Evolutionary conservation across 2,797 vertebrate species (phyloP), one percentile per base, ranked within the genome.

Genomic region (Gallinago stenura): DNA sequence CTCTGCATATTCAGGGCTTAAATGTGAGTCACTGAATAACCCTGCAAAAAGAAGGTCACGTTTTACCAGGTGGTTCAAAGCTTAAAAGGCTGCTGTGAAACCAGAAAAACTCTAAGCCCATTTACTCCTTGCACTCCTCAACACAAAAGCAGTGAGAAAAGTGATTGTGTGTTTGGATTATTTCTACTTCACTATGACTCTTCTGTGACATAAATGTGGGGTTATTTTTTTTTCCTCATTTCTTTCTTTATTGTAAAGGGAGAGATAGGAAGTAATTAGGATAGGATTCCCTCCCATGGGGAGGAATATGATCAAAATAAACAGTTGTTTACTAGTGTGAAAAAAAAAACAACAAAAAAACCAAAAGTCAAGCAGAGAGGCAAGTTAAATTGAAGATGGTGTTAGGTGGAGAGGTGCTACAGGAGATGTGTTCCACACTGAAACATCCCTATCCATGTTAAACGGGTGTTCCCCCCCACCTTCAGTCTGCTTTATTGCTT

Each of bases 391-490:
- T 46, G 21, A 6, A 54, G 62, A 4, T 43, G 41, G 9, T 79
- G 57, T 37, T n/a, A 25, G 30, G 68, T 83, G 83, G 51, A 15
- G 48, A 62, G 83, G 45, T 83, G 53, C 81, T 25, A 4, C 1
- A 8, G 66, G 62, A 81, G 45, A 33, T 41, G 66, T 57, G 64
- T 78, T 7, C 48, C 50, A 20, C 33, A 1, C 51, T 58, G 48
- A 70, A 3, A 7, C 2, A 5, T 66, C 81, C 1, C 0, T 30
- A 60, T 31, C n/a, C 15, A 2, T n/a, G 45, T 9, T n/a, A 51
- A 89, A 43, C 4, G 46, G 45, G 50, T 4, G 17, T 61, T 83
- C 6, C 41, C 41, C 33, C 19, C 33, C 31, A 35, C 15, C 35
- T 30, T 79, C 65, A 22, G 31, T 62, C 69, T 41, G 28, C 28